Evolutionary conservation across 2,888 invertebrate genomes (phyloP), one percentile per base, ranked within the genome.

Genomic region (Hermodice carunculata): DNA sequence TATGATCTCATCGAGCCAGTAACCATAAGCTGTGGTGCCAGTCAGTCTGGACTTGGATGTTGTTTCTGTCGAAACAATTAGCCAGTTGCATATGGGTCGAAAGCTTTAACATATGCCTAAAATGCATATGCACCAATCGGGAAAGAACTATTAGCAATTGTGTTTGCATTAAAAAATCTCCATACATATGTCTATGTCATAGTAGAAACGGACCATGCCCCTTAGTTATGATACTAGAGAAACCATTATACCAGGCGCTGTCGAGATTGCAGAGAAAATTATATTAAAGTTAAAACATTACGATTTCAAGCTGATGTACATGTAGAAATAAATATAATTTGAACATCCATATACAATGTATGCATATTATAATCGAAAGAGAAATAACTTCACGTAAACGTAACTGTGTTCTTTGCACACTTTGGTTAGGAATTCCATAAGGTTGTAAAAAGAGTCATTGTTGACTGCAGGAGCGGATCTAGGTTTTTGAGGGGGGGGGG

Each of bases 131-230:
- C 65, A 2, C 63, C 51, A 48, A 66, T 66, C 17, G 66, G 67
- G 29, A 66, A 66, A 46, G 66, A 66, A 32, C 31, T 65, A 1
- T 42, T 67, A 6, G 63, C 66, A 1, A 65, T 66, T 19, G 51
- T 66, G n/a, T 37, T 49, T 51, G 64, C 66, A 3, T 43, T 34
- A 19, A 54, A 26, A 31, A 66, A 66, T 29, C n/a, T n/a, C n/a
- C n/a, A n/a, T n/a, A n/a, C n/a, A n/a, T n/a, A n/a, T n/a, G n/a
- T n/a, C n/a, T 66, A 66, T 57, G 67, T 68, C 4, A 60, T 31
- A n/a, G 62, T 68, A 14, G 67, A 67, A 29, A 68, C 61, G 24
- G 68, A 64, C 29, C 68, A 68, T 68, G 29, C 31, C 17, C 67
- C 68, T 43, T 68, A n/a, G n/a, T n/a, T n/a, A 26, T 42, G 19